Evolutionary conservation across 2,888 invertebrate species (phyloP).

Genomic region (Idaea biselata): DNA sequence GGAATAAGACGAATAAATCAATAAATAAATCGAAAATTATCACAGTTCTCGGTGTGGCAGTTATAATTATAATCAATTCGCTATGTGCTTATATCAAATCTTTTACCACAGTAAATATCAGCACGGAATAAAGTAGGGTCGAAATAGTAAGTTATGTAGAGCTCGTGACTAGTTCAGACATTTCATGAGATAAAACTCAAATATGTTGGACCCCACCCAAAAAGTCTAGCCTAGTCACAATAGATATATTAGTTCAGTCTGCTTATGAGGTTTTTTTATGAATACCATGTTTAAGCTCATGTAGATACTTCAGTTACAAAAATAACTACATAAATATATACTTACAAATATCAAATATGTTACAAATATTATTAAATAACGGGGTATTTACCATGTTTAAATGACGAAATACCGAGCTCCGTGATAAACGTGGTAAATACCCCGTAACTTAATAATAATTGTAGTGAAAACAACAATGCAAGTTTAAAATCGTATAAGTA

Average conservation of each 20-base stretch:
- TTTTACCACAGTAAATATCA: conserved; percentile 18
- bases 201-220: not conserved
- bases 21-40: not conserved
- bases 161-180: conserved; percentile 25
- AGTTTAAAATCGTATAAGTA: too few relatives aligned
- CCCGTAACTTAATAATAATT: too few relatives aligned
- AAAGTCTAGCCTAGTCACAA: conserved; percentile 10
- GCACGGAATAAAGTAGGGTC: conserved; percentile 15
- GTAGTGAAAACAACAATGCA: too few relatives aligned
- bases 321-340: too few relatives aligned
- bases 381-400: too few relatives aligned
- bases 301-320: too few relatives aligned
- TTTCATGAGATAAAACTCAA: conserved; percentile 14
- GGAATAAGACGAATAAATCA: not conserved
- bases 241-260: not conserved
- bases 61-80: conserved; percentile 6
- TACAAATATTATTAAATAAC: too few relatives aligned
- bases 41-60: not conserved
- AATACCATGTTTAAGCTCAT: not conserved
- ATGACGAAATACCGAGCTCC: too few relatives aligned
- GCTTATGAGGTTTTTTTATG: not conserved
- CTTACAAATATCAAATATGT: too few relatives aligned
- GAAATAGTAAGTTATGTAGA: conserved; percentile 11
- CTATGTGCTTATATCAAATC: conserved; percentile 17
- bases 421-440: too few relatives aligned